Percentiles rank a stretch among this genome's conserved stretches.
Conservation (phyloP, 2,888 invertebrate species). For the Heliconius charithonia region DNA sequence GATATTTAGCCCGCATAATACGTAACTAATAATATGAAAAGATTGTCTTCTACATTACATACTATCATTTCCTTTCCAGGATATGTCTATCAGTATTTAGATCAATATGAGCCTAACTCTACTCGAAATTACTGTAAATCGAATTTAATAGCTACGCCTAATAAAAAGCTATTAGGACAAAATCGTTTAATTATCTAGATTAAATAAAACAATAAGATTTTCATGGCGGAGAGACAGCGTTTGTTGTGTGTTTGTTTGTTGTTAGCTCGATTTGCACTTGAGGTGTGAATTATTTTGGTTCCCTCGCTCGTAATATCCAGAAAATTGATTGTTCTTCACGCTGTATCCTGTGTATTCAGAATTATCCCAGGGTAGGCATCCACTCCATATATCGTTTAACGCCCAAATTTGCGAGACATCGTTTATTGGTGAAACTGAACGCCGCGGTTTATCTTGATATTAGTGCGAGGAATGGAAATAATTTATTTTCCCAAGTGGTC, state of each 20-base stretch:
- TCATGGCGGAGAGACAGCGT: not conserved
- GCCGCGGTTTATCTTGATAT: no score
- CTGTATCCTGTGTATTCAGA: no score
- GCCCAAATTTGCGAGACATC: no score
- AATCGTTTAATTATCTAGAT: not conserved
- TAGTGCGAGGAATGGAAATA: no score
- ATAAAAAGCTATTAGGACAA: not conserved
- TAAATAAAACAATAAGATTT: not conserved
- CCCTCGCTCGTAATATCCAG: not conserved
- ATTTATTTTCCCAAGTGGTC: no score
- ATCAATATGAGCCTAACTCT: constrained; percentile 6
- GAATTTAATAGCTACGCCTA: not conserved
- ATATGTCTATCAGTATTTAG: constrained; percentile 9
- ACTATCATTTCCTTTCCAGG: not conserved
- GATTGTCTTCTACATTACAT: not conserved
- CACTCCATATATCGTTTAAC: no score
- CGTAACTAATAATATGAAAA: not conserved
- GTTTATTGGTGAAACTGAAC: no score
- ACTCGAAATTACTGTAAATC: not conserved
- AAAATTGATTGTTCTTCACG: no score
- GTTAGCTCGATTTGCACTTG: no score
- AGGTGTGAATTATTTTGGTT: no score
- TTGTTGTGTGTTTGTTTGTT: no score
- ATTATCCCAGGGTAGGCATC: no score
- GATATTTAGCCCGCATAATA: not conserved